Evolutionary conservation across 23 tunicate genomes (phyloP).

Genomic region (Corella eumyota): DNA sequence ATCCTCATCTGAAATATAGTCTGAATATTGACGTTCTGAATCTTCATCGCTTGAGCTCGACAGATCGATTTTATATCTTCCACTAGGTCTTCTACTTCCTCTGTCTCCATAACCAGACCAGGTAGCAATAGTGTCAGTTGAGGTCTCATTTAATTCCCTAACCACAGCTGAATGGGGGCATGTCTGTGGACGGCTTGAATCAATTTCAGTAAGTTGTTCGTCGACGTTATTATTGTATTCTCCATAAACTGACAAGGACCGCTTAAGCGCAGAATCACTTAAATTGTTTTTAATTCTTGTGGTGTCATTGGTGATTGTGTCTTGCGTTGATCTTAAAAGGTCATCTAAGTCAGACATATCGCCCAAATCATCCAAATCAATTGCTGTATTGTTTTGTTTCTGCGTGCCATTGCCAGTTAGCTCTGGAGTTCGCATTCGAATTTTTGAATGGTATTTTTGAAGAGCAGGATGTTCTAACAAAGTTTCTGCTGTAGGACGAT

Average conservation of each 20-base stretch:
- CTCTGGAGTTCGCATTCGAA: slow-evolving; percentile 19
- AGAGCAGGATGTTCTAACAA: slow-evolving; percentile 20
- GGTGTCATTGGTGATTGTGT: not conserved
- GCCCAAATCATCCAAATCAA: slow-evolving; percentile 2
- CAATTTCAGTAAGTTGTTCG: slow-evolving; percentile 17
- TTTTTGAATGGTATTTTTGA: slow-evolving; percentile 7
- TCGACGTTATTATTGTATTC: slow-evolving; percentile 2
- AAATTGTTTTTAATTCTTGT: not conserved
- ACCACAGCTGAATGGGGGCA: slow-evolving; percentile 67
- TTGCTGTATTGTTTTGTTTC: not conserved
- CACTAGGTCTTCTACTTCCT: slow-evolving; percentile 40
- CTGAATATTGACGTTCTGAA: too few species aligned
- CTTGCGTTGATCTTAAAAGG: slow-evolving; percentile 11
- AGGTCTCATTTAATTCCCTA: slow-evolving; percentile 13
- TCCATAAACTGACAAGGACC: slow-evolving; percentile 31
- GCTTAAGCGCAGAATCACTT: not conserved
- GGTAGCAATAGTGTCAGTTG: slow-evolving; percentile 56
- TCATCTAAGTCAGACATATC: slow-evolving; percentile 25
- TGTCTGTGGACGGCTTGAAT: slow-evolving; percentile 59
- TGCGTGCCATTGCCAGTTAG: not conserved
- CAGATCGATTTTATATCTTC: slow-evolving; percentile 3
- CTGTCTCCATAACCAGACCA: slow-evolving; percentile 84
- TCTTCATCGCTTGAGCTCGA: slow-evolving; percentile 52
- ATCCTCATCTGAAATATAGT: too few species aligned
- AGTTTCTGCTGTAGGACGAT: slow-evolving; percentile 57